A percentile compares a stretch with the other conserved stretches of the same genome.
Conservation (phyloP, 2,888 invertebrate genomes). For the Chrysolina oricalcia region DNA sequence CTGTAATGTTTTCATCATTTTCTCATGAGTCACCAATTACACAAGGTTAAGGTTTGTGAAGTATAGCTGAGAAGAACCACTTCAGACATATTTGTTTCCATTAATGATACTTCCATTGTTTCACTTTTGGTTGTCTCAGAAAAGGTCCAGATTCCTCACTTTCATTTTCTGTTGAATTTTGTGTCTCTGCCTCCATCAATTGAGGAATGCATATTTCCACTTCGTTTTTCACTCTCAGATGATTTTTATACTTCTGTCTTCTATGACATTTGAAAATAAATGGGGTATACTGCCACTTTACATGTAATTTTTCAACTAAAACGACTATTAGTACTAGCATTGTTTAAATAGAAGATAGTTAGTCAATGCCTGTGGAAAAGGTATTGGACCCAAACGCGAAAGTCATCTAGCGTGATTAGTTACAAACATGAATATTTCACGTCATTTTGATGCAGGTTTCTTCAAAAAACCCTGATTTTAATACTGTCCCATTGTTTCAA, state of each 20-base stretch:
- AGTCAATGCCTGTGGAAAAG: too few species aligned
- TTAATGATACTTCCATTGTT: too few species aligned
- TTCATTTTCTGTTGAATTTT: too few species aligned
- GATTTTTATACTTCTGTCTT: slow-evolving; percentile 7
- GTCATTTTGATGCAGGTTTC: too few species aligned
- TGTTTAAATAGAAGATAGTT: too few species aligned
- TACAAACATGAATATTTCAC: too few species aligned
- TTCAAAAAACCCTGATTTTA: too few species aligned
- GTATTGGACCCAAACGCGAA: too few species aligned
- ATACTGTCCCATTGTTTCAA: too few species aligned
- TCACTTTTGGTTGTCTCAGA: not conserved
- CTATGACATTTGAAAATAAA: not conserved
- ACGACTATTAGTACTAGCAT: not conserved
- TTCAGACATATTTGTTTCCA: slow-evolving; percentile 1
- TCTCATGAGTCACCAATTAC: not conserved
- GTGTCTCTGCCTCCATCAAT: too few species aligned
- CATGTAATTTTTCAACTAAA: not conserved
- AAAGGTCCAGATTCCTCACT: not conserved
- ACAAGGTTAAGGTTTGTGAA: not conserved
- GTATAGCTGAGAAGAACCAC: not conserved
- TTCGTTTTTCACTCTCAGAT: not conserved
- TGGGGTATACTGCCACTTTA: slow-evolving; percentile 14
- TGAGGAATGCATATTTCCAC: too few species aligned
- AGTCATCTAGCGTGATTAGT: too few species aligned
- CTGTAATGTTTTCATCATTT: not conserved